Evolutionary conservation across 2,797 vertebrate genomes (phyloP).

Genomic region (Synaphobranchus kaupii): DNA sequence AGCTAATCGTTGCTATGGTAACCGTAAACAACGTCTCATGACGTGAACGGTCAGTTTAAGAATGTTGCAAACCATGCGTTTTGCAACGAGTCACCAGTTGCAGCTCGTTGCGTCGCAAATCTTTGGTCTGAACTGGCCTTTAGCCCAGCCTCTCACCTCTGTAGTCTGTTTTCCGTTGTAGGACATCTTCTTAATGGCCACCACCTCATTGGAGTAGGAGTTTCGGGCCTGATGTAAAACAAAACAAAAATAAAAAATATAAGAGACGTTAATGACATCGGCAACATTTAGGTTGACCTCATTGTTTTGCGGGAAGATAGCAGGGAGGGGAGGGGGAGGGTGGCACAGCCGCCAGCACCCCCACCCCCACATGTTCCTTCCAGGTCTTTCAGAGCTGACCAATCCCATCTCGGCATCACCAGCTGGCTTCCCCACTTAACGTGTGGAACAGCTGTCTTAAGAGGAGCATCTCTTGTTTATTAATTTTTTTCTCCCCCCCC

Average conservation of each 20-base stretch:
- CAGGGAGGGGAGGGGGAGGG: no score
- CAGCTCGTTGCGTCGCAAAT: no score
- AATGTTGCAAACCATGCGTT: no score
- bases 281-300: neutral
- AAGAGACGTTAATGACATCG: neutral
- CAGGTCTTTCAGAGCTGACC: neutral
- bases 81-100: no score
- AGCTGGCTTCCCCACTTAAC: conserved; percentile 38
- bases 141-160: conserved; percentile 75
- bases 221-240: conserved; percentile 83
- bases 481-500: conserved; percentile 26
- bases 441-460: conserved; percentile 61
- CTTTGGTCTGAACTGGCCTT: neutral
- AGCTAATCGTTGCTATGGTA: no score
- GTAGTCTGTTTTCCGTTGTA: conserved; percentile 97
- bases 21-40: no score
- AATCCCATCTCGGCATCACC: neutral
- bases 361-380: no score
- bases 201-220: conserved; percentile 94
- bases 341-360: no score
- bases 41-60: no score
- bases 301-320: neutral
- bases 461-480: conserved; percentile 41
- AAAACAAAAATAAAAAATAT: neutral
- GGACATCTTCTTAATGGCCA: conserved; percentile 99